These are phyloP conservation scores for Sebastes schlegelii DNA, from an alignment of 2,113 vertebrate species.

Conservation along the genomic window DNA sequence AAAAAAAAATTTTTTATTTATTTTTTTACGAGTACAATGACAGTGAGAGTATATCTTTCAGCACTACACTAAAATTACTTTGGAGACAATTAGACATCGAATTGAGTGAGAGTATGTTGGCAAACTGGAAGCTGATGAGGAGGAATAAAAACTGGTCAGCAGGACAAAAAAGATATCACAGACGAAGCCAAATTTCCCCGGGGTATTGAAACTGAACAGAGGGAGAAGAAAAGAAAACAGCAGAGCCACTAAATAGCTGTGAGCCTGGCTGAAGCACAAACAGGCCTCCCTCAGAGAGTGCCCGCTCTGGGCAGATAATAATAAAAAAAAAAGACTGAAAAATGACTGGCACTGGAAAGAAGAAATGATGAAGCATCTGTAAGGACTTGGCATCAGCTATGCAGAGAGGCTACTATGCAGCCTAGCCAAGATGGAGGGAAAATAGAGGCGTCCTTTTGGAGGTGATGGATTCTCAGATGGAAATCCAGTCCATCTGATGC, in stretches of 20 bases:
- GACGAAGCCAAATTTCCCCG: slow-evolving; percentile 77
- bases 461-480: slow-evolving; percentile 44
- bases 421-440: slow-evolving; percentile 69
- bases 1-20: background rate
- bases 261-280: slow-evolving; percentile 75
- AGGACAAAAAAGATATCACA: slow-evolving; percentile 71
- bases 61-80: slow-evolving; percentile 35
- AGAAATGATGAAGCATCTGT: slow-evolving; percentile 77
- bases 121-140: slow-evolving; percentile 59
- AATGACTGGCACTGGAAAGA: slow-evolving; percentile 68
- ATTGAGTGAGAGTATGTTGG: slow-evolving; percentile 65
- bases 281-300: slow-evolving; percentile 65
- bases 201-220: slow-evolving; percentile 73
- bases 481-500: slow-evolving; percentile 45
- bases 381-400: slow-evolving; percentile 68
- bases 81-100: slow-evolving; percentile 62
- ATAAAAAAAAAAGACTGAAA: slow-evolving; percentile 54
- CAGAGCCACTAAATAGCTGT: slow-evolving; percentile 75
- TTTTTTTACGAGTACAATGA: background rate
- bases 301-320: slow-evolving; percentile 65
- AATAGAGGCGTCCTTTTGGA: slow-evolving; percentile 59
- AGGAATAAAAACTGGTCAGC: slow-evolving; percentile 73
- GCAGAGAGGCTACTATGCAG: slow-evolving; percentile 53
- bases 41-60: background rate
- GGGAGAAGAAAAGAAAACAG: slow-evolving; percentile 72